These are phyloP conservation scores for Hypomesus transpacificus DNA, from an alignment of 2,113 vertebrate species.

Conservation along the genomic window DNA sequence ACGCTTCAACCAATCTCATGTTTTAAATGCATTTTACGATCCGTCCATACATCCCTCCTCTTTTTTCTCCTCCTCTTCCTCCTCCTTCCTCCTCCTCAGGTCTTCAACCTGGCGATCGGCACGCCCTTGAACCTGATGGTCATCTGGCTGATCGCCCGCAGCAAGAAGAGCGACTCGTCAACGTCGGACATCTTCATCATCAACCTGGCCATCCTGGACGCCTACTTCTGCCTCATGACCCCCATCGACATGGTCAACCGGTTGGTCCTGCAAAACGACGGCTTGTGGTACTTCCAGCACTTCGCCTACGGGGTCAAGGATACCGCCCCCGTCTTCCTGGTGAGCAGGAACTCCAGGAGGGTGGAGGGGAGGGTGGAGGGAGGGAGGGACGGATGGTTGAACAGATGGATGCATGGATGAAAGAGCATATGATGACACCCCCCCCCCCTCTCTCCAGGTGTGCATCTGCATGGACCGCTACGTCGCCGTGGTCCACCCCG, in stretches of 20 bases:
- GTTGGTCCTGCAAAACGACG: slow-evolving; percentile 43
- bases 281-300: slow-evolving; percentile 60
- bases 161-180: slow-evolving; percentile 50
- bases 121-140: slow-evolving; percentile 66
- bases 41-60: too few relatives aligned
- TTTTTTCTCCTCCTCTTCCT: too few relatives aligned
- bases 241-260: slow-evolving; percentile 63
- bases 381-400: too few relatives aligned
- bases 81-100: neutral
- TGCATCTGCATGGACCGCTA: slow-evolving; percentile 74
- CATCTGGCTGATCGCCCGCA: slow-evolving; percentile 62
- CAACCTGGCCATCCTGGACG: slow-evolving; percentile 66
- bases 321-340: slow-evolving; percentile 63
- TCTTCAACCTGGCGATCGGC: slow-evolving; percentile 66
- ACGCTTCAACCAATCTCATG: too few relatives aligned
- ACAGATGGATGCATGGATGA: too few relatives aligned
- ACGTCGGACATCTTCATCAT: slow-evolving; percentile 71
- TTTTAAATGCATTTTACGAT: too few relatives aligned
- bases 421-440: neutral
- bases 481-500: slow-evolving; percentile 68
- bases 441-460: slow-evolving; percentile 33
- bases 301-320: slow-evolving; percentile 71
- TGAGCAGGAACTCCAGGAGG: slow-evolving; percentile 30
- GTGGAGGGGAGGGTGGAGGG: too few relatives aligned
- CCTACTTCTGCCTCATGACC: slow-evolving; percentile 69